Conservation (phyloP, 92 coral and sea anemone genomes). For the Palythoa grandis region DNA sequence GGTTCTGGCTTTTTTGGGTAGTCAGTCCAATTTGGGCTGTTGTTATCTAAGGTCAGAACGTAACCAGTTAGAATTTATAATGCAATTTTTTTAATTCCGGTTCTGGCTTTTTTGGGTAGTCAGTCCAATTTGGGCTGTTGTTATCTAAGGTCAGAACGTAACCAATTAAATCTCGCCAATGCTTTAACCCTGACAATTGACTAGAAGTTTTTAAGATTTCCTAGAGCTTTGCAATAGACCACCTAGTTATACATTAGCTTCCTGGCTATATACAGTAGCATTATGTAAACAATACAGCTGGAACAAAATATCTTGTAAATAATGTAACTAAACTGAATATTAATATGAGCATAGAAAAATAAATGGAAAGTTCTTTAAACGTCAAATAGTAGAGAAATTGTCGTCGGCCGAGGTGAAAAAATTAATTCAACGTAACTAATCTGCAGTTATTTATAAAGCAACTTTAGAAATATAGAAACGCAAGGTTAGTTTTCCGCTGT, state of each 20-base stretch:
- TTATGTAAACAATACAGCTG: background rate
- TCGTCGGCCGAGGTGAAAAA: background rate
- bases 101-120: constrained; percentile 13
- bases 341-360: background rate
- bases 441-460: background rate
- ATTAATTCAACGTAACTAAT: background rate
- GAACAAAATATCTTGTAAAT: background rate
- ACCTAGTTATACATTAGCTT: background rate
- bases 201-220: background rate
- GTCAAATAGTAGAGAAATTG: background rate
- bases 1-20: constrained; percentile 21
- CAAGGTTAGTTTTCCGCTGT: constrained; percentile 8
- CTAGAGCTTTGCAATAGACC: background rate
- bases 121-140: constrained; percentile 33
- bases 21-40: constrained; percentile 25
- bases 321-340: background rate
- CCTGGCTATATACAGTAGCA: too few relatives aligned
- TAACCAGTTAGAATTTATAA: background rate
- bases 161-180: background rate
- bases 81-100: background rate
- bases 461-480: background rate
- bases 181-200: background rate
- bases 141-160: constrained; percentile 31
- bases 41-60: constrained; percentile 35
- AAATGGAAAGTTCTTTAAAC: background rate